These are phyloP conservation scores for Pachypanchax playfairii DNA, from an alignment of 2,113 vertebrate species.

Conservation along the genomic window DNA sequence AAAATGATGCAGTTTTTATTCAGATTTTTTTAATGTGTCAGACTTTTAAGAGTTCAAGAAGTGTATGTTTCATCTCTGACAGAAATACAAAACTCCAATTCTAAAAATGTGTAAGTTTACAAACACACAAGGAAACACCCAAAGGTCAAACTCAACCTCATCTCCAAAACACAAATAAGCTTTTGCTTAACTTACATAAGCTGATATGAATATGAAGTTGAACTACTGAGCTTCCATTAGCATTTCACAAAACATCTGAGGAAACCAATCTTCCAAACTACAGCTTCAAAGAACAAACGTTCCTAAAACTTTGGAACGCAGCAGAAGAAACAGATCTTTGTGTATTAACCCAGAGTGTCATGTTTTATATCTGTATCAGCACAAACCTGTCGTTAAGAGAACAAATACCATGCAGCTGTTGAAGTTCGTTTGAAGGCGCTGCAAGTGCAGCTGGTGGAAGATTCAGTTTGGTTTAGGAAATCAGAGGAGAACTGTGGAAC, in stretches of 20 bases:
- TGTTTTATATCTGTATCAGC: conserved; percentile 64
- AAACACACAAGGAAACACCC: too few species aligned
- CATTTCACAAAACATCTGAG: too few species aligned
- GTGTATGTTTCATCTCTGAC: too few species aligned
- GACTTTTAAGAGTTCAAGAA: too few species aligned
- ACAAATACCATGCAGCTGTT: conserved; percentile 76
- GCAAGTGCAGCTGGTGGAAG: conserved; percentile 71
- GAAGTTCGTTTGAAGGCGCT: conserved; percentile 62
- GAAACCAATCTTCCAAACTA: neutral
- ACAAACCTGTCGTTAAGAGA: conserved; percentile 72
- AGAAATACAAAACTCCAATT: too few species aligned
- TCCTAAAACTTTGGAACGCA: conserved; percentile 15
- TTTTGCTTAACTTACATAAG: too few species aligned
- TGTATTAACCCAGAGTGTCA: conserved; percentile 41
- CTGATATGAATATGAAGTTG: conserved; percentile 8
- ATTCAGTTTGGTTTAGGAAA: conserved; percentile 74
- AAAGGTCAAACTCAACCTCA: too few species aligned
- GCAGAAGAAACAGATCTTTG: conserved; percentile 13
- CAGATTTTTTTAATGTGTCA: too few species aligned
- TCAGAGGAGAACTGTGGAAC: conserved; percentile 74
- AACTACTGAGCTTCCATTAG: too few species aligned
- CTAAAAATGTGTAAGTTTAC: too few species aligned
- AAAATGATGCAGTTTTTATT: too few species aligned
- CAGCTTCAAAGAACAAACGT: conserved; percentile 17
- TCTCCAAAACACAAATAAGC: too few species aligned